Evolutionary conservation across 2,797 vertebrate genomes (phyloP).

Genomic region (Esox lucius): DNA sequence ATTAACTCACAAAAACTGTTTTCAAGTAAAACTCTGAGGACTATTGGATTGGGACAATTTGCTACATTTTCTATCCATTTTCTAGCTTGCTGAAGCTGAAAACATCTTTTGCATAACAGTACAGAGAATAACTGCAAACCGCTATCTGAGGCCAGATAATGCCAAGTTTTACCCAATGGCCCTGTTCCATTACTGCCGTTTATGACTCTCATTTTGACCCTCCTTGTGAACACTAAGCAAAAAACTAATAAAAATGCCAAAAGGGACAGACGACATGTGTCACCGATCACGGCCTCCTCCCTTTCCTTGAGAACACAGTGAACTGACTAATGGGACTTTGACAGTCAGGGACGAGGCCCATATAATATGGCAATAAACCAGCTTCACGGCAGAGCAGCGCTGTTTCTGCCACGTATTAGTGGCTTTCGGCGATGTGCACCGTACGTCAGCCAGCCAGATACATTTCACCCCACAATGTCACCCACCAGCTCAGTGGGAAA

Average conservation of each 20-base stretch:
- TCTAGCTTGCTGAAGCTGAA: not conserved
- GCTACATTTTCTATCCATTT: not conserved
- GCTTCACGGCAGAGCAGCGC: conserved; percentile 2
- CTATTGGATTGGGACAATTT: not conserved
- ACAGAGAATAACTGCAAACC: not conserved
- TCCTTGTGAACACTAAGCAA: not conserved
- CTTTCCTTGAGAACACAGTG: conserved; percentile 19
- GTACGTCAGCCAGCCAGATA: conserved; percentile 19
- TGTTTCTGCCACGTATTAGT: not conserved
- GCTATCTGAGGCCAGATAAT: not conserved
- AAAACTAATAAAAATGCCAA: not conserved
- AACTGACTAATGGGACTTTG: conserved; percentile 28
- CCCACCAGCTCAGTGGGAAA: conserved; percentile 12
- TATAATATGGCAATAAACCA: conserved; percentile 30
- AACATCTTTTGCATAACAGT: not conserved
- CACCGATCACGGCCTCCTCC: not conserved
- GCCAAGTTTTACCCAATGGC: not conserved
- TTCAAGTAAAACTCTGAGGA: not conserved
- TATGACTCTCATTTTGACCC: not conserved
- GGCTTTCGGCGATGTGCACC: not conserved
- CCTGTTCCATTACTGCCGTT: not conserved
- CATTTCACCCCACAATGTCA: conserved; percentile 27
- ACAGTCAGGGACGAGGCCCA: conserved; percentile 23
- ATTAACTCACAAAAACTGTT: not conserved
- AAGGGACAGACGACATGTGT: not conserved